Evolutionary conservation across 2,113 vertebrate species (phyloP).

Genomic region (Acanthochromis polyacanthus): DNA sequence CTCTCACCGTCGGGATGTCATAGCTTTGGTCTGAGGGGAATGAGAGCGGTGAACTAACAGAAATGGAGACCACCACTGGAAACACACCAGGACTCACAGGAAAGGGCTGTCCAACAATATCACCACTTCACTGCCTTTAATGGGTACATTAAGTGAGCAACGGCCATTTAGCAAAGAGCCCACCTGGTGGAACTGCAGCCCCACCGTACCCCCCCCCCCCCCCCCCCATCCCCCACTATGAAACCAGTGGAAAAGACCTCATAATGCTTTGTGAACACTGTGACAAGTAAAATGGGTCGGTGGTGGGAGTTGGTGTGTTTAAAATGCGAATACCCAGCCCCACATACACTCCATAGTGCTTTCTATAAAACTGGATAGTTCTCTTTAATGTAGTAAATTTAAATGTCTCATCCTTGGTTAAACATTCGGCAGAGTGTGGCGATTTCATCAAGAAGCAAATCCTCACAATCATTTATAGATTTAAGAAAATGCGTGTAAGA

Average conservation of each 20-base stretch:
- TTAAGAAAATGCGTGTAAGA: too few relatives aligned
- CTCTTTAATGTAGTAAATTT: too few relatives aligned
- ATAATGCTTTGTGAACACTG: slow-evolving; percentile 34
- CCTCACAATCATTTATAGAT: too few relatives aligned
- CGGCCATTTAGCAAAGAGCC: slow-evolving; percentile 60
- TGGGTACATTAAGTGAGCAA: slow-evolving; percentile 51
- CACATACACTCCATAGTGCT: too few relatives aligned
- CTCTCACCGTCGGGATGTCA: slow-evolving; percentile 11
- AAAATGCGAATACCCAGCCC: slow-evolving; percentile 8
- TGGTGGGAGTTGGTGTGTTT: slow-evolving; percentile 30
- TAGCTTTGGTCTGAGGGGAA: slow-evolving; percentile 22
- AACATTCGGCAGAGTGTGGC: too few relatives aligned
- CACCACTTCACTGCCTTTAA: slow-evolving; percentile 51
- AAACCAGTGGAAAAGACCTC: slow-evolving; percentile 35
- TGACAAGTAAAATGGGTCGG: slow-evolving; percentile 52
- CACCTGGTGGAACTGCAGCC: slow-evolving; percentile 50
- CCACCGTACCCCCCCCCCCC: not conserved
- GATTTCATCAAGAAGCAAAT: too few relatives aligned
- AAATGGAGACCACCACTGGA: slow-evolving; percentile 32
- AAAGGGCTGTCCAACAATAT: slow-evolving; percentile 55
- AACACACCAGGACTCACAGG: slow-evolving; percentile 31
- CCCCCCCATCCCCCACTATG: slow-evolving; percentile 26
- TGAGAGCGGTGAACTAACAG: not conserved
- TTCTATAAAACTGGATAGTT: too few relatives aligned
- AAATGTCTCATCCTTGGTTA: too few relatives aligned